Evolutionary conservation across 2,113 vertebrate genomes (phyloP).

Genomic region (Rutilus rutilus): DNA sequence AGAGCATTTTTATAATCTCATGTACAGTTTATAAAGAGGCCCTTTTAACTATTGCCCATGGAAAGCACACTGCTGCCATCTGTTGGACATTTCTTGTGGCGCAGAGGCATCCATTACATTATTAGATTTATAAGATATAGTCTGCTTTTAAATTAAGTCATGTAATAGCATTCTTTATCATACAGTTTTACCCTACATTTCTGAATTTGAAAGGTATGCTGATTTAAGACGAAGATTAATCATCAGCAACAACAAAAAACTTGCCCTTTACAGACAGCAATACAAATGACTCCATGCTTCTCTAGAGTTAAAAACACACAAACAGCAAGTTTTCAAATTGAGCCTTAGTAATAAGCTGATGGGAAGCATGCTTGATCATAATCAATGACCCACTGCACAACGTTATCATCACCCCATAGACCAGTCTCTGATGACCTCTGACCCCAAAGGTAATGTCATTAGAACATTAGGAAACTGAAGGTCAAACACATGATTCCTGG

Average conservation of each 20-base stretch:
- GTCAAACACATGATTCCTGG: constrained; percentile 7
- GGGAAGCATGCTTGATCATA: neutral
- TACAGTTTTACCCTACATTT: neutral
- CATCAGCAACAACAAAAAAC: neutral
- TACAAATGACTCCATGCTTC: neutral
- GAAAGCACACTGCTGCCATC: constrained; percentile 77
- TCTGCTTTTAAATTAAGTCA: neutral
- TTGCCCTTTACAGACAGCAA: constrained; percentile 21
- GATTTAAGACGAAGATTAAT: constrained; percentile 3
- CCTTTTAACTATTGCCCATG: constrained; percentile 31
- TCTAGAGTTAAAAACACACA: neutral
- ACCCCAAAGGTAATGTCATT: constrained; percentile 2
- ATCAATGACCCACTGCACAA: neutral
- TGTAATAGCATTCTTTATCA: neutral
- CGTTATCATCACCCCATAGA: neutral
- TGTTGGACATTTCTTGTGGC: constrained; percentile 62
- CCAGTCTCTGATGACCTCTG: constrained; percentile 4
- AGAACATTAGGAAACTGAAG: constrained; percentile 12
- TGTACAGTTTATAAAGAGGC: neutral
- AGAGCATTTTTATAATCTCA: neutral
- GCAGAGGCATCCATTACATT: neutral
- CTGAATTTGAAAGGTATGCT: neutral
- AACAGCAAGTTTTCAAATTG: neutral
- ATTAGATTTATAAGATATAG: neutral
- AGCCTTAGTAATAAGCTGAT: neutral